These are phyloP conservation scores for Brachyhypopomus occidentalis DNA, from an alignment of 2,113 vertebrate species.

Conservation along the genomic window DNA sequence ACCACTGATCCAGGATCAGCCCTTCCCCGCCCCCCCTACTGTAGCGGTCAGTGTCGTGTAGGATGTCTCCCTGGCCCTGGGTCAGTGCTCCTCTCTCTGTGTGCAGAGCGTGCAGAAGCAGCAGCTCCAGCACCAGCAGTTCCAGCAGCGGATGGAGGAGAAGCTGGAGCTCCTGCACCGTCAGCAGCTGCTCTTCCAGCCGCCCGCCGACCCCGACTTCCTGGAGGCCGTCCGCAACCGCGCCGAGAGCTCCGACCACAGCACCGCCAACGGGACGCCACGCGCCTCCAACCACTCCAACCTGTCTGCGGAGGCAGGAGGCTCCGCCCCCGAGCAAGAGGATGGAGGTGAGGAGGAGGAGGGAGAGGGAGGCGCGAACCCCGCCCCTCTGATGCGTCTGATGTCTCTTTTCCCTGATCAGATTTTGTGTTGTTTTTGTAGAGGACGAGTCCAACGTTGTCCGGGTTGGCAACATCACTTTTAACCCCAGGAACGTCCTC, in stretches of 20 bases:
- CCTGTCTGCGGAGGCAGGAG: constrained; percentile 79
- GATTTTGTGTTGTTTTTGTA: constrained; percentile 51
- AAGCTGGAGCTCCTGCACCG: constrained; percentile 88
- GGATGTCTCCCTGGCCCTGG: background rate
- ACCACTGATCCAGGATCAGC: too few species aligned
- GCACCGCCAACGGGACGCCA: constrained; percentile 89
- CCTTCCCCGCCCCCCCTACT: too few species aligned
- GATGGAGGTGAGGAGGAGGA: constrained; percentile 83
- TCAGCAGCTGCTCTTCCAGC: constrained; percentile 82
- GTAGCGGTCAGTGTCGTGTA: background rate
- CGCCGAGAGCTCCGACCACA: constrained; percentile 86
- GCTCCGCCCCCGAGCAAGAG: constrained; percentile 83
- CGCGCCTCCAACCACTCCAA: constrained; percentile 90
- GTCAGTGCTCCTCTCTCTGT: background rate
- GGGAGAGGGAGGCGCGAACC: too few species aligned
- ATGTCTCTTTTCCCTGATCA: background rate
- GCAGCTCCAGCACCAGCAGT: constrained; percentile 90
- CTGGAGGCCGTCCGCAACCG: constrained; percentile 74
- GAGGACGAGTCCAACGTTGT: constrained; percentile 81
- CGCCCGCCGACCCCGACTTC: constrained; percentile 77
- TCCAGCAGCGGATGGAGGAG: constrained; percentile 90
- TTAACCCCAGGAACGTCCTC: constrained; percentile 87
- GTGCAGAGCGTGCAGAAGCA: constrained; percentile 86
- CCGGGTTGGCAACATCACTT: constrained; percentile 90
- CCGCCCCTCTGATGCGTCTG: too few species aligned